phyloP scores from a whole-genome alignment of 2,888 invertebrate genomes.

The Hemicrepidius hirtus region DNA sequence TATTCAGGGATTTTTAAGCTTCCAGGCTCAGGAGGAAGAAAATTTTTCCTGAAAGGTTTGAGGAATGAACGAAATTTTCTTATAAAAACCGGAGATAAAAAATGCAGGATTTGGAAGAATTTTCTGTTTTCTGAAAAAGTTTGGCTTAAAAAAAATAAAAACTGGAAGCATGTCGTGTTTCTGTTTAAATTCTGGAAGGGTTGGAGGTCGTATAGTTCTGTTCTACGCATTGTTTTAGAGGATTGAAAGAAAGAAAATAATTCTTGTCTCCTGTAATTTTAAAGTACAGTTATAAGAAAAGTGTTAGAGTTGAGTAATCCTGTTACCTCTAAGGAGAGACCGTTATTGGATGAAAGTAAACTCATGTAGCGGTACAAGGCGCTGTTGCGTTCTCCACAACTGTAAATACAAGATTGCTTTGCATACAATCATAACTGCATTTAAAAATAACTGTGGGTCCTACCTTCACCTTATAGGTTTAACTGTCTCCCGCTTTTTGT shows the following conservation, averaged over 20 bases:
- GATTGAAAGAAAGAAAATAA: too few species aligned
- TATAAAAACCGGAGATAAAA: too few species aligned
- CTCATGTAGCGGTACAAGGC: constrained; percentile 58
- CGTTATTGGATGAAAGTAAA: constrained; percentile 63
- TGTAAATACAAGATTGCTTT: constrained; percentile 49
- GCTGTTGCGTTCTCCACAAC: constrained; percentile 45
- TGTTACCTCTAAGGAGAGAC: constrained; percentile 53
- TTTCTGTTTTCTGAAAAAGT: too few species aligned
- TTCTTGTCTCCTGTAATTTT: constrained; percentile 27
- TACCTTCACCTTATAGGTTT: constrained; percentile 40
- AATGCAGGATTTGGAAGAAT: too few species aligned
- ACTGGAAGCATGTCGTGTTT: too few species aligned
- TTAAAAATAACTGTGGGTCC: constrained; percentile 50
- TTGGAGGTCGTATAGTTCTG: too few species aligned
- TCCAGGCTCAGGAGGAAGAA: too few species aligned
- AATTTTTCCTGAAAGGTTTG: too few species aligned
- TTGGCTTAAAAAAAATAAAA: too few species aligned
- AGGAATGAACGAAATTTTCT: too few species aligned
- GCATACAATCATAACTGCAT: constrained; percentile 50
- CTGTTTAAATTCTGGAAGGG: too few species aligned
- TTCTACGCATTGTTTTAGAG: not conserved
- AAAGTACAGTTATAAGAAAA: constrained; percentile 58
- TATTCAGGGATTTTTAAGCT: too few species aligned
- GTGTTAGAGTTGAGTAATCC: constrained; percentile 58
- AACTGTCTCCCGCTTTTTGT: constrained; percentile 35